Evolutionary conservation across 2,888 invertebrate genomes (phyloP), one percentile per base, ranked within the genome.

Genomic region (Seira musarum): DNA sequence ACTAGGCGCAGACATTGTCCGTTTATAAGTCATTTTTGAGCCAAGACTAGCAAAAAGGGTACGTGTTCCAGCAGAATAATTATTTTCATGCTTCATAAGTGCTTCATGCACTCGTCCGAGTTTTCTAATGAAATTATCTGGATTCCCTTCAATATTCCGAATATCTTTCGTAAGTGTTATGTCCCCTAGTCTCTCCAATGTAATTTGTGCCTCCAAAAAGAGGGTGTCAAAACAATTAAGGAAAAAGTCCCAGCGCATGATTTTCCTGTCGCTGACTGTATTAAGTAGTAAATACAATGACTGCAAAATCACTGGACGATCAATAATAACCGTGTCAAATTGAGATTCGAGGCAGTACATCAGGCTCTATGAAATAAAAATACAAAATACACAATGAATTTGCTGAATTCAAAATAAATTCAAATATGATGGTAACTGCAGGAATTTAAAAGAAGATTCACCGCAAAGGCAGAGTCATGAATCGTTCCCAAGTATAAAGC

Each of bases 241-340:
- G 89, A 99, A 99, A 91, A 99, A 99, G 84, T 98, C 97, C 98
- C 99, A 99, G 0, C 94, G 93, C 17, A 99, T 91, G 80, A 99
- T 95, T 87, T 93, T 93, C 64, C 97, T 92, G 89, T 98, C 96
- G 86, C 95, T 95, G 35, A 99, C 92, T 1, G 96, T 94, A 88
- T 97, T 97, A 88, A 97, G 96, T 5, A 99, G 91, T 88, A 98
- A 96, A 89, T 97, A 96, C 72, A 99, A 92, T 1, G 96, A 95
- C 89, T 98, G 97, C 57, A 99, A 91, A 35, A 99, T 96, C 92
- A 99, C 95, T 0, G 98, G 97, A 57, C 99, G 92, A 89, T 99
- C 99, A 80, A 96, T 94, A 81, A 98, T 97, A 83, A 99, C 97
- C 81, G 95, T 92, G 91, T 99, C 99, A 90, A 99, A 99, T 90